Evolutionary conservation across 2,888 invertebrate species (phyloP).

Genomic region (Digitonthophagus gazella): DNA sequence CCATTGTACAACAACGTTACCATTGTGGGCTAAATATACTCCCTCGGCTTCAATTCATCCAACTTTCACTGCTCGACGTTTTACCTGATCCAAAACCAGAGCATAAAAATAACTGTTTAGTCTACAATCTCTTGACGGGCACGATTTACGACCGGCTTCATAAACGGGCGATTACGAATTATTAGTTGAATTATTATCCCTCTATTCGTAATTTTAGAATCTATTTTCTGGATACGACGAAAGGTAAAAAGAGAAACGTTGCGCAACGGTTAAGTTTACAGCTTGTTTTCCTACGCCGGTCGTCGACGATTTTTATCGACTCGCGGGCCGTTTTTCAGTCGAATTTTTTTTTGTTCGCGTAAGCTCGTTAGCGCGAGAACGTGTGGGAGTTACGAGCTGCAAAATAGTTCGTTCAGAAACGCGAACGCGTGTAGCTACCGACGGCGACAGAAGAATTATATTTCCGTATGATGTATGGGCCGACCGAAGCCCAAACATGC

Average conservation of each 20-base stretch:
- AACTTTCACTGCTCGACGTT: background rate
- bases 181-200: background rate
- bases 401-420: background rate
- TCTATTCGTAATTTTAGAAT: background rate
- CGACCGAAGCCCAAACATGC: background rate
- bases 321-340: constrained; percentile 6
- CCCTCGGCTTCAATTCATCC: background rate
- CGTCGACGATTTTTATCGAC: constrained; percentile 1
- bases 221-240: background rate
- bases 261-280: background rate
- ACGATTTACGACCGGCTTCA: background rate
- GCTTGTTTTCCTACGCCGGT: background rate
- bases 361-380: constrained; percentile 1
- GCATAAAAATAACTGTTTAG: background rate
- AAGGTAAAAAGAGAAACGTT: background rate
- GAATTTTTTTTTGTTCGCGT: background rate
- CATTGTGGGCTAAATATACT: background rate
- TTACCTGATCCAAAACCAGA: background rate
- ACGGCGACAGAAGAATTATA: background rate
- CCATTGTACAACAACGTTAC: background rate
- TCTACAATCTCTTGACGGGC: background rate
- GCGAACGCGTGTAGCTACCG: background rate
- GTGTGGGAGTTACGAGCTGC: constrained; percentile 1
- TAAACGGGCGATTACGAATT: background rate
- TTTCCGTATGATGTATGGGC: background rate